Conservation (phyloP, 2,797 vertebrate genomes). For the Brotogeris chrysoptera region DNA sequence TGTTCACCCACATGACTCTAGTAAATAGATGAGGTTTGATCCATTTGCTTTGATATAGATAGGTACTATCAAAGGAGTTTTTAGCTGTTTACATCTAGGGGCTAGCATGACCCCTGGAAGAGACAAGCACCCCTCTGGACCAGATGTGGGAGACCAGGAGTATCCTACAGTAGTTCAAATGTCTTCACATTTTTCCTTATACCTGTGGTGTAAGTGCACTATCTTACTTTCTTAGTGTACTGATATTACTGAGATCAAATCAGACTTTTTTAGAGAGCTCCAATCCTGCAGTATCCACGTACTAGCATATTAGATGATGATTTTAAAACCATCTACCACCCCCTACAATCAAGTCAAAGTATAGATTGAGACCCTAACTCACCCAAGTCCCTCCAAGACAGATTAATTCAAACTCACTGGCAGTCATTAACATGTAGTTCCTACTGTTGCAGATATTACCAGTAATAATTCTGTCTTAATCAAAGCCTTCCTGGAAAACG, state of each 20-base stretch:
- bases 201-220: neutral
- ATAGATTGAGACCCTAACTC: neutral
- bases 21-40: neutral
- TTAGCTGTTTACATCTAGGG: neutral
- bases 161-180: neutral
- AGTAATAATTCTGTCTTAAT: slow-evolving; percentile 11
- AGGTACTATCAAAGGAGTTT: neutral
- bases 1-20: neutral
- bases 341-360: neutral
- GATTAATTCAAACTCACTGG: slow-evolving; percentile 4
- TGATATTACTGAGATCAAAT: neutral
- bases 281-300: neutral
- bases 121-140: neutral
- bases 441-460: neutral
- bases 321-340: neutral
- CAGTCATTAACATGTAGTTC: slow-evolving; percentile 20
- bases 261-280: neutral
- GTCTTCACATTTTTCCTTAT: neutral
- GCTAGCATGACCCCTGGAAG: neutral
- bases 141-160: neutral
- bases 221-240: neutral
- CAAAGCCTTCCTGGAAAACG: slow-evolving; percentile 17
- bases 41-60: neutral
- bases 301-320: neutral
- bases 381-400: neutral